Evolutionary conservation across 2,888 invertebrate genomes (phyloP).

Genomic region (Spilosoma lubricipeda): DNA sequence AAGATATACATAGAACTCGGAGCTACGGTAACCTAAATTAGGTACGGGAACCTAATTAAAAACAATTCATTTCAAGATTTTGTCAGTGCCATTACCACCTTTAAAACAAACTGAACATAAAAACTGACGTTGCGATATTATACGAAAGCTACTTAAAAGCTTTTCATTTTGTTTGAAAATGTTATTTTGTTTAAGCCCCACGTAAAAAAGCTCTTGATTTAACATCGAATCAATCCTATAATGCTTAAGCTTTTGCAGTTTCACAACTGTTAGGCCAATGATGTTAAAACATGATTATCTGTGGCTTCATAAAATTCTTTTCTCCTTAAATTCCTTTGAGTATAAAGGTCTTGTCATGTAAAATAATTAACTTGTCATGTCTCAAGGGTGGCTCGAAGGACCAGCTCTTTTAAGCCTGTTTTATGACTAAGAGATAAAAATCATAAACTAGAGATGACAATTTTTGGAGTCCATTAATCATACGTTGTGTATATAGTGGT

Average conservation of each 20-base stretch:
- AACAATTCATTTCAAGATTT: background rate
- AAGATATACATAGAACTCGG: too few relatives aligned
- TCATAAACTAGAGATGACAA: background rate
- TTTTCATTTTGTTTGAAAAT: background rate
- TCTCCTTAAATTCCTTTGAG: conserved; percentile 32
- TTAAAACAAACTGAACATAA: too few relatives aligned
- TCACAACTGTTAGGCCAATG: conserved; percentile 35
- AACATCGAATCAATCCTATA: conserved; percentile 27
- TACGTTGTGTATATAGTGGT: background rate
- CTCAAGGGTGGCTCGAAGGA: conserved; percentile 15
- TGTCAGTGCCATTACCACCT: background rate
- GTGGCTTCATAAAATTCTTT: conserved; percentile 32
- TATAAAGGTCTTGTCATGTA: conserved; percentile 37
- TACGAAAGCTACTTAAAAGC: background rate
- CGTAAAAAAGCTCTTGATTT: conserved; percentile 27
- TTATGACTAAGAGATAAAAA: background rate
- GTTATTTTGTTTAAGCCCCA: background rate
- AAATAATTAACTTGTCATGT: conserved; percentile 42
- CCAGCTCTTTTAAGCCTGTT: background rate
- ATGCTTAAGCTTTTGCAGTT: conserved; percentile 31
- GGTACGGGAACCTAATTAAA: too few relatives aligned
- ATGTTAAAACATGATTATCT: conserved; percentile 44
- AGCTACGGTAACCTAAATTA: background rate
- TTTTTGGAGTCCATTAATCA: background rate
- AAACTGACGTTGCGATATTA: background rate